Base-by-base conservation (phyloP, 2,888 invertebrate genomes). In the Oxyteleia sp. region DNA sequence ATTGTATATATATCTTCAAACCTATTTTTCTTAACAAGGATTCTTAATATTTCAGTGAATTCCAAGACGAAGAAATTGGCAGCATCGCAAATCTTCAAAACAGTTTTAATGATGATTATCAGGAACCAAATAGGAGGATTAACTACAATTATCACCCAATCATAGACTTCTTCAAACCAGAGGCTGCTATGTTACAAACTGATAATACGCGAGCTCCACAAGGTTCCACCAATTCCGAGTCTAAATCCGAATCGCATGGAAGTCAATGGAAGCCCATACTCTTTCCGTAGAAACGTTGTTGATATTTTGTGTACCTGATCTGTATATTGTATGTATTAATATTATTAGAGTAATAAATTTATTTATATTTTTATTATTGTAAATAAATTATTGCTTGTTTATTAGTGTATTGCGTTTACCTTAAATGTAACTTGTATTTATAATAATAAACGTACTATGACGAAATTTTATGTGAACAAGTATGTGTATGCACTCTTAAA, bases 141-240 rank as follows among this genome's bases (percentile, higher is more conserved):
- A 97, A 97, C 93, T 97, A 97, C 90, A 96, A 96, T 90, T 97
- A 97, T 88, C 97, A 97, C 93, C 97, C 97, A 0, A 97, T 97
- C 55, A 96, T 97, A 86, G 97, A 97, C 89, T 97, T 96, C 91
- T 97, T 97, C 91, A 95, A 95, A 84, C 92, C 93, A 16, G 92
- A 93, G 81, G 92, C 93, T 11, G 90, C 92, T 55, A 91, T 92
- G 92, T 82, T 93, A 11, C 91, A 93, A 69, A 89, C 92, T 43
- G 61, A 89, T 2, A 87, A 89, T 18, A 53, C 49, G 11, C 29
- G 69, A 35, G 61, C 75, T 26, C 76, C 80, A 7, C 84, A 84
- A 7, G 72, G 61, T 20, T 80, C 87, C 4, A 71, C 76, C 13
- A 86, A 89, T 64, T 78, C 86, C 2, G 89, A 90, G 61, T 90